Percentiles rank a stretch among this genome's conserved stretches.
Evolutionary conservation across 2,888 invertebrate genomes (phyloP).

Genomic region (Dendrolimus houi): DNA sequence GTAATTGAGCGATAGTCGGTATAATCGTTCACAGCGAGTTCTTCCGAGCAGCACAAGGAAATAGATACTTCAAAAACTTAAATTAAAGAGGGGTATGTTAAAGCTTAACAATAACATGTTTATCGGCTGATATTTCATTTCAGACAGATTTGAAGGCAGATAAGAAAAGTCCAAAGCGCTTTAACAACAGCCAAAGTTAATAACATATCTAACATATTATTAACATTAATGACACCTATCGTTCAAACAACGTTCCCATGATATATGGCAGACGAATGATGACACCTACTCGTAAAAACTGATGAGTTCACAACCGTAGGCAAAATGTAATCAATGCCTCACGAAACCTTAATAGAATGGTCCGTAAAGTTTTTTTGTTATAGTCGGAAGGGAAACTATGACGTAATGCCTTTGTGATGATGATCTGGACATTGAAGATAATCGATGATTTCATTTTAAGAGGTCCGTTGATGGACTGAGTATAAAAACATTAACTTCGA

Average conservation of each 20-base stretch:
- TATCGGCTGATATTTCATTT: no score
- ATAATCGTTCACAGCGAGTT: no score
- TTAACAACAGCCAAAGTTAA: no score
- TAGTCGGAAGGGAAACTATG: constrained; percentile 9
- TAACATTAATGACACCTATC: neutral
- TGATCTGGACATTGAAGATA: constrained; percentile 3
- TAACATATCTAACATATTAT: constrained; percentile 60
- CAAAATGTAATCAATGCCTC: constrained; percentile 1
- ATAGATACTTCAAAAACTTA: no score
- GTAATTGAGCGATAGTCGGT: no score
- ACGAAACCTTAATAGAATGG: constrained; percentile 14
- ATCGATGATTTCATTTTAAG: constrained; percentile 5
- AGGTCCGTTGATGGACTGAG: neutral
- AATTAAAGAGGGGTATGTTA: no score
- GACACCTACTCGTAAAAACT: constrained; percentile 31
- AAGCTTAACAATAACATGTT: no score
- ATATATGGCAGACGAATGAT: constrained; percentile 17
- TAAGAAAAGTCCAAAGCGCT: no score
- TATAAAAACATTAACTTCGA: no score
- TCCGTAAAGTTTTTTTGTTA: constrained; percentile 3
- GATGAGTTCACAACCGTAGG: constrained; percentile 23
- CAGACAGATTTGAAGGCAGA: no score
- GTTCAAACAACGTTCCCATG: constrained; percentile 38
- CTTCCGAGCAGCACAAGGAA: no score
- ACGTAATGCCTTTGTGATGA: constrained; percentile 1